phyloP scores from a whole-genome alignment of 1,140 invertebrate species.

The Harpegnathos saltator region DNA sequence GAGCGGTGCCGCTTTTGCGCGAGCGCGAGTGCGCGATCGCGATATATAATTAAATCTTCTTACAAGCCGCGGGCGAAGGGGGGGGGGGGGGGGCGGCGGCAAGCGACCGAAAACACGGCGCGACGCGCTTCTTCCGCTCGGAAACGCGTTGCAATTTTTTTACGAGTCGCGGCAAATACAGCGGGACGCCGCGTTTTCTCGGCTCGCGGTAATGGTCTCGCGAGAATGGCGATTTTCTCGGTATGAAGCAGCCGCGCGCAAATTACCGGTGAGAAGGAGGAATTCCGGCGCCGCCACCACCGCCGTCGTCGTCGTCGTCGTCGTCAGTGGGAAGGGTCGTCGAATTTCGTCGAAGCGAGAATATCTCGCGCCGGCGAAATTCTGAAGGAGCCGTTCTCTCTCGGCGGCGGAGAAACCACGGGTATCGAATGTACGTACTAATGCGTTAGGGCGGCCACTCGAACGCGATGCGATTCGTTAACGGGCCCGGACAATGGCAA shows the following conservation, averaged over 20 bases:
- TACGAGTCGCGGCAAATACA: constrained; percentile 13
- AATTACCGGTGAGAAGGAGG: constrained; percentile 5
- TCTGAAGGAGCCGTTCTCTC: neutral
- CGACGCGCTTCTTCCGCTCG: constrained; percentile 20
- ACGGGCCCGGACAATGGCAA: neutral
- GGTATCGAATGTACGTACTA: constrained; percentile 29
- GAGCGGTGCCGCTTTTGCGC: no score
- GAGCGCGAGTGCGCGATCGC: neutral
- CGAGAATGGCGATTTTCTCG: constrained; percentile 6
- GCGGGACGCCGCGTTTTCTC: neutral
- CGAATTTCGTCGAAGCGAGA: neutral
- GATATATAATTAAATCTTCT: constrained; percentile 60
- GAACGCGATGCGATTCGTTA: constrained; percentile 26
- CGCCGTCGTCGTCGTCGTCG: no score
- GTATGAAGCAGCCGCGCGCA: neutral
- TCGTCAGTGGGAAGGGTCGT: no score
- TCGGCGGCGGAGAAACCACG: neutral
- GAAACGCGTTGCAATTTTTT: constrained; percentile 24
- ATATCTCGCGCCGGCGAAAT: constrained; percentile 20
- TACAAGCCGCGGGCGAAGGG: neutral
- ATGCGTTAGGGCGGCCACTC: neutral
- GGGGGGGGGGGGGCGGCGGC: no score
- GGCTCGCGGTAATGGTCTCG: neutral
- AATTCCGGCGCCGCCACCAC: constrained; percentile 1
- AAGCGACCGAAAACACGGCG: no score